These are phyloP conservation scores for Ammodytes dubius DNA, from an alignment of 2,113 vertebrate genomes.

Conservation along the genomic window DNA sequence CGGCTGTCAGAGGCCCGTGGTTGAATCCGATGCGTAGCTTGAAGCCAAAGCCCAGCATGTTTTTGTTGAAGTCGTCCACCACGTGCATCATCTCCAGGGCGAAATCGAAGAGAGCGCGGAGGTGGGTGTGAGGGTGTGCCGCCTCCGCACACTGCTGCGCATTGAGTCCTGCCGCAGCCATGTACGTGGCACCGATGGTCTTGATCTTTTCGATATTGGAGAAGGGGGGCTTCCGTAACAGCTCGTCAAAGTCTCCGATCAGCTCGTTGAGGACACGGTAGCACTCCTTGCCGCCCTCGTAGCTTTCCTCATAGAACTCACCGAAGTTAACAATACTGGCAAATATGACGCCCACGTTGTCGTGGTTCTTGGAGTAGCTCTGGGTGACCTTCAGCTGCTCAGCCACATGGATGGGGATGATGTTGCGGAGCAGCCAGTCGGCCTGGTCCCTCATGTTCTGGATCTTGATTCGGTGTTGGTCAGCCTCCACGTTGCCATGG, in stretches of 20 bases:
- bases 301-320: slow-evolving; percentile 99
- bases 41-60: slow-evolving; percentile 99
- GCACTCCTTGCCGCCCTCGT: slow-evolving; percentile 97
- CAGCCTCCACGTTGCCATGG: slow-evolving; percentile 96
- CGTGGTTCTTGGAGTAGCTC: slow-evolving; percentile 99
- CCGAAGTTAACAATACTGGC: slow-evolving; percentile 99
- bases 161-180: slow-evolving; percentile 95
- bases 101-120: slow-evolving; percentile 96
- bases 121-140: slow-evolving; percentile 90
- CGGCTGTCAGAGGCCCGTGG: slow-evolving; percentile 96
- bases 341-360: slow-evolving; percentile 96
- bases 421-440: slow-evolving; percentile 96
- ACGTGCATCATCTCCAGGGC: slow-evolving; percentile 98
- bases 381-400: slow-evolving; percentile 98
- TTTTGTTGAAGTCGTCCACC: slow-evolving; percentile 99
- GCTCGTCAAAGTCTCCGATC: slow-evolving; percentile 97
- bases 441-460: slow-evolving; percentile 99
- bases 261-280: slow-evolving; percentile 97
- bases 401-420: slow-evolving; percentile 97
- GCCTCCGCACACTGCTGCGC: slow-evolving; percentile 91
- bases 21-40: slow-evolving; percentile 97
- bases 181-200: slow-evolving; percentile 98
- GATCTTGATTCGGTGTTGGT: slow-evolving; percentile 97
- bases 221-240: slow-evolving; percentile 90
- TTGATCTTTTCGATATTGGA: slow-evolving; percentile 97